Conservation (phyloP, 2,888 invertebrate genomes). For the Phengaris alcon region DNA sequence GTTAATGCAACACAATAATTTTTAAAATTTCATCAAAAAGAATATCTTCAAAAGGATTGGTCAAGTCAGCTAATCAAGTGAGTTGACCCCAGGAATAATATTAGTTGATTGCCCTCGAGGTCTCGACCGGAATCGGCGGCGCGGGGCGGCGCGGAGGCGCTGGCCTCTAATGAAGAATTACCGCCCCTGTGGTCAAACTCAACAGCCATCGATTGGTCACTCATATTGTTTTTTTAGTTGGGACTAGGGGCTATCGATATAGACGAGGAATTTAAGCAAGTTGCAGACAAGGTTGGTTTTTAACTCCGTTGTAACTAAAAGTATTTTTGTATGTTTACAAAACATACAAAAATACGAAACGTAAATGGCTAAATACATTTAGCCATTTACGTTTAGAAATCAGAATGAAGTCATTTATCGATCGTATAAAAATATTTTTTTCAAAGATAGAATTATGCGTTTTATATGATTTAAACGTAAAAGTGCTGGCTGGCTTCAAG, state of each 20-base stretch:
- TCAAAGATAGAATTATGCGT: too few species aligned
- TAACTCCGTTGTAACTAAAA: background rate
- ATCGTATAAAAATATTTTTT: too few species aligned
- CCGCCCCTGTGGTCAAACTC: conserved; percentile 55
- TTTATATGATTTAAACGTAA: too few species aligned
- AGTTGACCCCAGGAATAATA: conserved; percentile 16
- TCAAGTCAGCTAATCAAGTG: conserved; percentile 7
- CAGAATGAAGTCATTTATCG: too few species aligned
- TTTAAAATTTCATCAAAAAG: background rate
- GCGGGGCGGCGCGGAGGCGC: conserved; percentile 29
- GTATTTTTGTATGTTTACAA: too few species aligned
- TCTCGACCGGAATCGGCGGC: conserved; percentile 65
- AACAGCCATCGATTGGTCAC: conserved; percentile 35
- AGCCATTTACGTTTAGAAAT: too few species aligned
- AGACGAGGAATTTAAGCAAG: background rate
- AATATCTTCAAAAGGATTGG: background rate
- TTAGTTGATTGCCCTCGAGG: conserved; percentile 61
- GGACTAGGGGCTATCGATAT: background rate
- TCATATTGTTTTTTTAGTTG: background rate
- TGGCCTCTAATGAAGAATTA: conserved; percentile 70
- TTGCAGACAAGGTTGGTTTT: background rate
- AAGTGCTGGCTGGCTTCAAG: too few species aligned
- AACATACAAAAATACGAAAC: too few species aligned
- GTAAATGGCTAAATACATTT: too few species aligned
- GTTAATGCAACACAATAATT: background rate